Evolutionary conservation across 2,113 vertebrate genomes (phyloP), one percentile per base, ranked within the genome.

Genomic region (Hassar affinis): DNA sequence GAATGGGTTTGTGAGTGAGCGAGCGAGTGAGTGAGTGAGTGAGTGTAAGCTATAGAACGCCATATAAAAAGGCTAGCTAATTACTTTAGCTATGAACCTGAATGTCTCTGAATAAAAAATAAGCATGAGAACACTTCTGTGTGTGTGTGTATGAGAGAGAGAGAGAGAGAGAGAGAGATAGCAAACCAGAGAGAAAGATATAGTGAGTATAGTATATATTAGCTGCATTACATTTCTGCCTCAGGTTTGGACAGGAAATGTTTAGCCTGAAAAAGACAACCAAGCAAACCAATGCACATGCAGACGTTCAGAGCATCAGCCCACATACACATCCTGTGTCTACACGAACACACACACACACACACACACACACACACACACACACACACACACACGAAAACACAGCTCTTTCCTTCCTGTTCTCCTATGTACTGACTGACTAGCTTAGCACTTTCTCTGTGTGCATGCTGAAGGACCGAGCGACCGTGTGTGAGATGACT

Each of bases 311-410:
- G 72, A 52, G 68, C 81, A 85, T 25, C 0, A 49, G 38, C 52
- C 89, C 91, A 84, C 87, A 91, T 87, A 87, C 86, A 51, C 90
- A 91, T 94, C 93, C 93, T 91, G 89, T 91, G 10, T 61, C 27
- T 86, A 42, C 25, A 42, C 15, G 51, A 54, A 20, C 45, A 30
- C 38, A 81, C 78, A 68, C 83, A 82, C 1, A 45, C 52, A 49
- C 49, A 84, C 78, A 74, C 80, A 82, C 2, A 56, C 17, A 47
- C 71, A 47, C n/a, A 59, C 57, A 72, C 59, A 20, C 45, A 30
- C 38, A 81, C 78, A 68, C 83, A 82, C 1, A 45, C 52, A 49
- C 49, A 84, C 78, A 74, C 80, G 76, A 2, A 56, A 17, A 47
- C 71, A 47, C n/a, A 59, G 35, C 61, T 57, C 51, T 78, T 78